Conservation (phyloP, 2,888 invertebrate genomes). For the Cybosia mesomella region DNA sequence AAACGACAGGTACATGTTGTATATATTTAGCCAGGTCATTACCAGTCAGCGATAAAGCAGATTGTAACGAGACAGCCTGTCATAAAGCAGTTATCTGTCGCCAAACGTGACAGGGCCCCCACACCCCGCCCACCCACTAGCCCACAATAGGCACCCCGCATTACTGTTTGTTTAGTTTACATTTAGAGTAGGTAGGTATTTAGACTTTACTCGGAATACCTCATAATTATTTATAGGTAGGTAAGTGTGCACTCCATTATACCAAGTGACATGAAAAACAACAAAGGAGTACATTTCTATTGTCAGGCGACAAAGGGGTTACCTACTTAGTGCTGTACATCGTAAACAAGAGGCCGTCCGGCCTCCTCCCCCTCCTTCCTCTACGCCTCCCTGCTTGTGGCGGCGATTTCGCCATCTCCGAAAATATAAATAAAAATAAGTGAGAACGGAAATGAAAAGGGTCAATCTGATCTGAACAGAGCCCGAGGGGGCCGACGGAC, state of each 20-base stretch:
- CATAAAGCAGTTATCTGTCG: conserved; percentile 11
- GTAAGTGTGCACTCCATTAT: conserved; percentile 19
- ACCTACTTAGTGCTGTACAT: conserved; percentile 48
- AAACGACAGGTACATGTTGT: background rate
- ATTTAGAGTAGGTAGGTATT: conserved; percentile 8
- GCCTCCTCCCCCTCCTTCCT: conserved; percentile 18
- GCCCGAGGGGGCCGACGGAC: conserved; percentile 46
- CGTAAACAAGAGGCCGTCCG: conserved; percentile 34
- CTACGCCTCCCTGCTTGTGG: conserved; percentile 19
- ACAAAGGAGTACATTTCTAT: conserved; percentile 46
- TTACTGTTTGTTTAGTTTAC: conserved; percentile 6
- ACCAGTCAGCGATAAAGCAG: conserved; percentile 7
- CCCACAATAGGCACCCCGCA: background rate
- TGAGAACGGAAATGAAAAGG: conserved; percentile 65
- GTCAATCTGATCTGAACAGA: conserved; percentile 61
- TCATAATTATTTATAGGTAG: conserved; percentile 13
- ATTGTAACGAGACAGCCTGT: conserved; percentile 8
- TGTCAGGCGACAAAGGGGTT: conserved; percentile 50
- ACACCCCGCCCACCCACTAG: background rate
- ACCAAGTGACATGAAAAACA: conserved; percentile 42
- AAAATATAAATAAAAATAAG: conserved; percentile 65
- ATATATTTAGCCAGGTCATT: background rate
- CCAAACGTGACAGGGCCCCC: background rate
- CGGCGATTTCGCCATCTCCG: conserved; percentile 56
- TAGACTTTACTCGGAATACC: conserved; percentile 9